Percentiles rank a stretch among this genome's conserved stretches.
Conservation (phyloP, 2,113 vertebrate species). For the Delphinus delphis region DNA sequence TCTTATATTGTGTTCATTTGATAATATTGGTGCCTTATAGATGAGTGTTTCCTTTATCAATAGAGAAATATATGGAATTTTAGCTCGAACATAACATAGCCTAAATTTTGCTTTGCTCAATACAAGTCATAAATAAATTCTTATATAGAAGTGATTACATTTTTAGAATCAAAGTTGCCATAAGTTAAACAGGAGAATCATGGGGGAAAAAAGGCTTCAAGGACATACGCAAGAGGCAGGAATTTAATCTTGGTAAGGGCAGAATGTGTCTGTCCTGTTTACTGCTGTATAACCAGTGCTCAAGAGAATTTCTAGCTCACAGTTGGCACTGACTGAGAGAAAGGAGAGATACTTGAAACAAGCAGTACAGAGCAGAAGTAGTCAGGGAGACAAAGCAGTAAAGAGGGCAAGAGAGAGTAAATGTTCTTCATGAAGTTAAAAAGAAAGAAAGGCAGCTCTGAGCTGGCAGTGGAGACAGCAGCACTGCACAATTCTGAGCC, state of each 20-base stretch:
- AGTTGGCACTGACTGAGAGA: neutral
- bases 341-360: neutral
- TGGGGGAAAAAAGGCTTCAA: neutral
- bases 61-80: neutral
- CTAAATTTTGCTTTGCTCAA: neutral
- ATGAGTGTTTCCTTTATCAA: neutral
- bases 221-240: neutral
- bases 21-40: neutral
- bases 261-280: neutral
- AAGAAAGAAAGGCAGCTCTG: neutral
- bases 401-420: neutral
- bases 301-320: neutral
- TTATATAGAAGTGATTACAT: neutral
- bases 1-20: neutral
- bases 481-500: neutral
- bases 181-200: neutral
- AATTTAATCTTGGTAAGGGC: neutral
- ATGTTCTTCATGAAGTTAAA: no score
- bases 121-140: neutral
- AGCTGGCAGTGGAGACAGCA: neutral
- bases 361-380: neutral
- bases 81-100: neutral
- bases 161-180: neutral
- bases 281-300: neutral
- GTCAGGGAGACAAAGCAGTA: neutral